A percentile compares a stretch with the other conserved stretches of the same genome.
Conservation (phyloP, 2,113 vertebrate genomes). For the Helogale parvula region DNA sequence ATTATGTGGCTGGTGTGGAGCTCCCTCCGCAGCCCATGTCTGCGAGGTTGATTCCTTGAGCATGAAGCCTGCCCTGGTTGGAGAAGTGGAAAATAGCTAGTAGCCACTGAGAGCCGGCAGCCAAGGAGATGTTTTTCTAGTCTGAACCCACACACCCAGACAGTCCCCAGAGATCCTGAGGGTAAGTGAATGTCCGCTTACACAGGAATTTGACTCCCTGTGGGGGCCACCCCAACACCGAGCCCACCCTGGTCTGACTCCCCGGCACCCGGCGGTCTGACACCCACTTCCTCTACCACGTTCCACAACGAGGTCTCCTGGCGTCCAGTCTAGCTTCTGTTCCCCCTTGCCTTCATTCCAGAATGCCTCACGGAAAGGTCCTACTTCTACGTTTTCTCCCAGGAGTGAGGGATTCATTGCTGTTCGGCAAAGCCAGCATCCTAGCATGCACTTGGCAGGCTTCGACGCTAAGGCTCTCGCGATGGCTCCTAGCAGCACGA, state of each 20-base stretch:
- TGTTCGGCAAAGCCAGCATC: not conserved
- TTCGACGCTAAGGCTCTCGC: not conserved
- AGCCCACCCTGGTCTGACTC: not conserved
- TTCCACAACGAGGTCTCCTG: slow-evolving; percentile 32
- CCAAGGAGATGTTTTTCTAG: slow-evolving; percentile 48
- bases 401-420: not conserved
- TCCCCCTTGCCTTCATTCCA: slow-evolving; percentile 25
- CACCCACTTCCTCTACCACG: not conserved
- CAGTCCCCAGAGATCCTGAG: not conserved
- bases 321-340: not conserved
- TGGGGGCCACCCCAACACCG: not conserved
- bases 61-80: not conserved
- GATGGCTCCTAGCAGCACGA: not conserved
- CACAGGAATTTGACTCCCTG: slow-evolving; percentile 13
- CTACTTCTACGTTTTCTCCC: not conserved
- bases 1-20: rapidly evolving
- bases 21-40: not conserved
- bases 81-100: not conserved
- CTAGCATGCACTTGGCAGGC: not conserved
- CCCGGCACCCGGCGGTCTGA: not conserved
- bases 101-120: slow-evolving; percentile 16
- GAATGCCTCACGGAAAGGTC: slow-evolving; percentile 4
- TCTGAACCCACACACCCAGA: slow-evolving; percentile 38
- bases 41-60: not conserved
- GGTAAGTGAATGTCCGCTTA: not conserved